phyloP scores from a whole-genome alignment of 2,113 vertebrate genomes.

The Misgurnus anguillicaudatus region DNA sequence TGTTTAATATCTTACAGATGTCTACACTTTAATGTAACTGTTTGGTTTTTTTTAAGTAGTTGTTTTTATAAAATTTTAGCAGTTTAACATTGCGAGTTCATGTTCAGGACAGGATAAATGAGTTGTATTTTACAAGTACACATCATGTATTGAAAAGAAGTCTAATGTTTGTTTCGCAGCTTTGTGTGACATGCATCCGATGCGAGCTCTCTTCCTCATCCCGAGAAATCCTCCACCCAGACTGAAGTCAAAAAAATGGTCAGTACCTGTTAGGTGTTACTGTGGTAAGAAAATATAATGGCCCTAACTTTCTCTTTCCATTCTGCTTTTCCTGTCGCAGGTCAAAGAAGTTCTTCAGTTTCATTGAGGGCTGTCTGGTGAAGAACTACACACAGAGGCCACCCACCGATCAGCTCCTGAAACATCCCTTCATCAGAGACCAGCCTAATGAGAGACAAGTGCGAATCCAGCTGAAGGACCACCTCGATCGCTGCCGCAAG shows the following conservation, averaged over 20 bases:
- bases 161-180: constrained; percentile 70
- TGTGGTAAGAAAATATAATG: not conserved
- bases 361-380: constrained; percentile 97
- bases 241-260: constrained; percentile 99
- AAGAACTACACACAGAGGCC: constrained; percentile 98
- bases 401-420: constrained; percentile 94
- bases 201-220: constrained; percentile 99
- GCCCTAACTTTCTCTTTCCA: not conserved
- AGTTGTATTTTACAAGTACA: no score
- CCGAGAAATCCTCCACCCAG: constrained; percentile 96
- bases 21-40: no score
- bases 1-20: no score
- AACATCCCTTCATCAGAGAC: constrained; percentile 97
- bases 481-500: constrained; percentile 98
- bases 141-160: no score
- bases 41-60: no score
- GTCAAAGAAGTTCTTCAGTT: constrained; percentile 99
- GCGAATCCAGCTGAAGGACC: constrained; percentile 98
- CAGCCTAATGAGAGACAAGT: constrained; percentile 99
- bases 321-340: constrained; percentile 63
- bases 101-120: no score
- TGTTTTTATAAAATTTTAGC: no score
- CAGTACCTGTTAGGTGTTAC: constrained; percentile 54
- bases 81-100: no score
- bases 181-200: constrained; percentile 99